Percentiles rank a stretch among this genome's conserved stretches.
Evolutionary conservation across 2,888 invertebrate species (phyloP).

Genomic region (Lithophane socia): DNA sequence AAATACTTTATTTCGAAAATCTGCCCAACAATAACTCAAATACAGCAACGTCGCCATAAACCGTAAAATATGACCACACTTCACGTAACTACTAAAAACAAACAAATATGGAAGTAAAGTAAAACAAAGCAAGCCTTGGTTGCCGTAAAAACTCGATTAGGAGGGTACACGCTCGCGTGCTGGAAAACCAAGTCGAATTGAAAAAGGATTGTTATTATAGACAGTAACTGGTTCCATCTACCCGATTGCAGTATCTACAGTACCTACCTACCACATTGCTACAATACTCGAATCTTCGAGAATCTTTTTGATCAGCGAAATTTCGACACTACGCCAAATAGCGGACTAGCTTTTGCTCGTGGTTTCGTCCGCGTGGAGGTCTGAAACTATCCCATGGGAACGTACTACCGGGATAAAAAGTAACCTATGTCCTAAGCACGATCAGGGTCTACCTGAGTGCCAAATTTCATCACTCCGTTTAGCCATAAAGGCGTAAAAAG

Average conservation of each 20-base stretch:
- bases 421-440: too few species aligned
- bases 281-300: conserved; percentile 14
- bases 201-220: conserved; percentile 65
- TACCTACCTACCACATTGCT: conserved; percentile 22
- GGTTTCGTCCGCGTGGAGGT: not conserved
- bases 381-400: not conserved
- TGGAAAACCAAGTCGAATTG: conserved; percentile 50
- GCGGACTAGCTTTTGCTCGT: not conserved
- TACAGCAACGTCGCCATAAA: not conserved
- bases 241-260: conserved; percentile 29
- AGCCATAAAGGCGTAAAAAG: too few species aligned
- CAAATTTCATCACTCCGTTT: too few species aligned
- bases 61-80: conserved; percentile 14
- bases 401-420: not conserved
- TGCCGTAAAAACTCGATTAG: conserved; percentile 65
- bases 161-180: conserved; percentile 50
- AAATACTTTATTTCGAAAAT: not conserved
- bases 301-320: conserved; percentile 40
- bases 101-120: conserved; percentile 20
- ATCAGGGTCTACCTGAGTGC: too few species aligned
- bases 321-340: conserved; percentile 27
- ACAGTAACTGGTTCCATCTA: conserved; percentile 53
- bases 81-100: conserved; percentile 23
- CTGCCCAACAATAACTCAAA: not conserved
- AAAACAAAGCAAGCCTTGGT: conserved; percentile 28